phyloP scores from a whole-genome alignment of 1,140 invertebrate genomes.

The Tachypleus tridentatus region DNA sequence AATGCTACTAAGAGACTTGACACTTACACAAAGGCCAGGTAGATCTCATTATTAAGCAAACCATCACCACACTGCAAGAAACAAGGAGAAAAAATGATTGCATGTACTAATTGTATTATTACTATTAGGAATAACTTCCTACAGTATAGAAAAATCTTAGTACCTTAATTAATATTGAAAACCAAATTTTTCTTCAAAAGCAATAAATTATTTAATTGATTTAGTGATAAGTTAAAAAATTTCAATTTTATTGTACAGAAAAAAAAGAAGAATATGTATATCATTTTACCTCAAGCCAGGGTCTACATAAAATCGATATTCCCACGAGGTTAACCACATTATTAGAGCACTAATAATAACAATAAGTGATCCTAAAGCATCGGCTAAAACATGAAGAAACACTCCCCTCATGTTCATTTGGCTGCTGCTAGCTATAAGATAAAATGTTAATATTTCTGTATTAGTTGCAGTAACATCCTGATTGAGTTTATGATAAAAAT shows the following conservation, averaged over 20 bases:
- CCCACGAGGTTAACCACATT: slow-evolving; percentile 75
- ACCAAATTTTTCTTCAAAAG: not conserved
- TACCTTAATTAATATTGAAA: not conserved
- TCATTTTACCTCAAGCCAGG: slow-evolving; percentile 54
- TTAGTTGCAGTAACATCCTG: no score
- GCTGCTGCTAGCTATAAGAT: slow-evolving; percentile 29
- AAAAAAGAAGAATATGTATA: not conserved
- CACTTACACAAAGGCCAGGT: slow-evolving; percentile 44
- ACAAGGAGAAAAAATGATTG: slow-evolving; percentile 1
- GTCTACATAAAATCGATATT: slow-evolving; percentile 72
- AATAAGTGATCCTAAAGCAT: slow-evolving; percentile 88
- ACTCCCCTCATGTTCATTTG: slow-evolving; percentile 97
- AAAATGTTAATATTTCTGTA: not conserved
- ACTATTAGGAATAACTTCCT: no score
- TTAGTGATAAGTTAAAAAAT: no score
- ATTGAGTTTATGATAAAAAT: no score
- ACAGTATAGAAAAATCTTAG: not conserved
- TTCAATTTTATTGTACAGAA: not conserved
- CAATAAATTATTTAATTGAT: no score
- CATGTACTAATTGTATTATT: no score
- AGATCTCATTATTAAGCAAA: slow-evolving; percentile 40
- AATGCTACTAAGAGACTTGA: not conserved
- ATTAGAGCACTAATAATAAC: slow-evolving; percentile 82
- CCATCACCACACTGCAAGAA: slow-evolving; percentile 36
- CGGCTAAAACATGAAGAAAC: slow-evolving; percentile 92